These are phyloP conservation scores for Drosophila limbata DNA, from an alignment of 2,888 invertebrate genomes.

Conservation along the genomic window DNA sequence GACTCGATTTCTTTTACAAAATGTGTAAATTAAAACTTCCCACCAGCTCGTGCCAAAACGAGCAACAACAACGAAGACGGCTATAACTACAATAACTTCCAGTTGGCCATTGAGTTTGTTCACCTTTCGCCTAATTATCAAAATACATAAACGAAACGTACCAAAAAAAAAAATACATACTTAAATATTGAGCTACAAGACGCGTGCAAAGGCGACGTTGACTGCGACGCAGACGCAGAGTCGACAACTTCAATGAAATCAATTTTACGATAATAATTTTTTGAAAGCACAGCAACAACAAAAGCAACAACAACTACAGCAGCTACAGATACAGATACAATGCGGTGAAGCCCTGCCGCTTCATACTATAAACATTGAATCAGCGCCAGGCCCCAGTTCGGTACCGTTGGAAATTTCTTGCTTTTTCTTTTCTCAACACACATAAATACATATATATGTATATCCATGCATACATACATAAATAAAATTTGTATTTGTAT, in stretches of 20 bases:
- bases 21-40: conserved; percentile 67
- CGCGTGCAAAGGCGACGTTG: conserved; percentile 62
- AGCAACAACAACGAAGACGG: conserved; percentile 20
- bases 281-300: conserved; percentile 68
- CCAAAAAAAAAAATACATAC: conserved; percentile 32
- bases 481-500: conserved; percentile 56
- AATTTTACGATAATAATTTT: conserved; percentile 81
- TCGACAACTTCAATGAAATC: conserved; percentile 80
- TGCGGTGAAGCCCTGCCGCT: conserved; percentile 75
- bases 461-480: conserved; percentile 1
- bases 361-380: conserved; percentile 65
- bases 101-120: conserved; percentile 66
- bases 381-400: conserved; percentile 64
- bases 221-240: conserved; percentile 38
- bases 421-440: conserved; percentile 75
- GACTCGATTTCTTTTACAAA: conserved; percentile 73
- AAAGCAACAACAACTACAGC: conserved; percentile 16
- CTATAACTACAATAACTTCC: conserved; percentile 47
- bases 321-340: conserved; percentile 19
- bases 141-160: conserved; percentile 75
- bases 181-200: conserved; percentile 44
- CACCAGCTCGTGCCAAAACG: conserved; percentile 46
- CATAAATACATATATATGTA: conserved; percentile 9
- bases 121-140: conserved; percentile 81
- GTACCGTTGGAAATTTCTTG: conserved; percentile 85